Evolutionary conservation across 1,140 invertebrate species (phyloP).

Genomic region (Grapholita molesta): DNA sequence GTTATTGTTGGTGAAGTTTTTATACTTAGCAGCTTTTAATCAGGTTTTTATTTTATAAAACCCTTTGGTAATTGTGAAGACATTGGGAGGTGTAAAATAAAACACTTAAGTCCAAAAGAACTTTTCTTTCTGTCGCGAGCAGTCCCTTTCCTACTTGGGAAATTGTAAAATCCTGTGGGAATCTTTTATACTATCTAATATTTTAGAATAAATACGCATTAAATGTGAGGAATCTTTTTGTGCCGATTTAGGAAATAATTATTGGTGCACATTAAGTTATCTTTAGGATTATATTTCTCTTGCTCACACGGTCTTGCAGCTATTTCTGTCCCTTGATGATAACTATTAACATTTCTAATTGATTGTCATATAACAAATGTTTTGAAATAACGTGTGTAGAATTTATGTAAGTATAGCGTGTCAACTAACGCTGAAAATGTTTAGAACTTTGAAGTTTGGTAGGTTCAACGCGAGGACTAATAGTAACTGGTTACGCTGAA

Average conservation of each 20-base stretch:
- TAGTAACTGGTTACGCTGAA: not conserved
- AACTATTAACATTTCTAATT: not conserved
- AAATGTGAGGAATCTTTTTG: slow-evolving; percentile 42
- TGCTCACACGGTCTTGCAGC: slow-evolving; percentile 37
- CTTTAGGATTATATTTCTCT: slow-evolving; percentile 45
- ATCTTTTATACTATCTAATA: slow-evolving; percentile 29
- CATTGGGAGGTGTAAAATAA: slow-evolving; percentile 69
- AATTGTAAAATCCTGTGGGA: slow-evolving; percentile 27
- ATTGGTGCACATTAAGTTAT: slow-evolving; percentile 49
- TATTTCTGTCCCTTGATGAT: not conserved
- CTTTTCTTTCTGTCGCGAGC: slow-evolving; percentile 45
- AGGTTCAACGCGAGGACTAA: not conserved
- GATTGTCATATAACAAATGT: not conserved
- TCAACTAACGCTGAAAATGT: not conserved
- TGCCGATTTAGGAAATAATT: slow-evolving; percentile 44
- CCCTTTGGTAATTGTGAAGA: slow-evolving; percentile 64
- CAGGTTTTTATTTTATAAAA: slow-evolving; percentile 62
- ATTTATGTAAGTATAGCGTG: slow-evolving; percentile 28
- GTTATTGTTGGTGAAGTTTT: slow-evolving; percentile 72
- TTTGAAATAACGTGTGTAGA: not conserved
- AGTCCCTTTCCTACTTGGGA: slow-evolving; percentile 27
- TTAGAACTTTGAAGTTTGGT: not conserved
- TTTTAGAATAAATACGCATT: slow-evolving; percentile 34
- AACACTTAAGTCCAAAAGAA: slow-evolving; percentile 65
- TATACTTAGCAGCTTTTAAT: slow-evolving; percentile 74